These are phyloP conservation scores for Mormyrus proboscirostris DNA, from an alignment of 2,797 vertebrate species.

Conservation along the genomic window DNA sequence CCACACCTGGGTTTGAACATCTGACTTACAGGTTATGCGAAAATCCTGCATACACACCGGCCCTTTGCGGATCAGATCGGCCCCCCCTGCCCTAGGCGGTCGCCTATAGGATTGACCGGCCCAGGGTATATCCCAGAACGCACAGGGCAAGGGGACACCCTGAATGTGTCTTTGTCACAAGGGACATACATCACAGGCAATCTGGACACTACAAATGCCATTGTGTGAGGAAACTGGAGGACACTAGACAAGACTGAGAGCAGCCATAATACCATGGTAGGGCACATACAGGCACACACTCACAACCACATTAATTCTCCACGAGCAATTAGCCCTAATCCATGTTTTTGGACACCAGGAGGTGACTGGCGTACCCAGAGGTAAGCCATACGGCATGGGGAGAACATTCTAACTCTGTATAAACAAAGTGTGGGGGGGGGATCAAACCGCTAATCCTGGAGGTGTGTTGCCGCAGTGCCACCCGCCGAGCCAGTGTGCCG, in stretches of 20 bases:
- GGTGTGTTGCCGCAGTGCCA: background rate
- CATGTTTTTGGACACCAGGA: background rate
- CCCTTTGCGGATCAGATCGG: no score
- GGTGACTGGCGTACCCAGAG: background rate
- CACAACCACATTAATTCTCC: background rate
- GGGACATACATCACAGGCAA: no score
- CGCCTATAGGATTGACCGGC: no score
- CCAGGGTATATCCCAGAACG: background rate
- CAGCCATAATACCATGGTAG: background rate
- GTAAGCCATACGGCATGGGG: background rate
- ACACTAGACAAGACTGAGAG: background rate
- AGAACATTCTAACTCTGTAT: background rate
- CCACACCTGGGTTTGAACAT: no score
- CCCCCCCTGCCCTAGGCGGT: no score
- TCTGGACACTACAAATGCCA: background rate
- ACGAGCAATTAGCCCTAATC: background rate
- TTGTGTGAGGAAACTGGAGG: background rate
- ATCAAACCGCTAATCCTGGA: background rate
- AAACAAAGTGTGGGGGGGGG: background rate
- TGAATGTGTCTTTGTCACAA: background rate
- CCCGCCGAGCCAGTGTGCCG: background rate
- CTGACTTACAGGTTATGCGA: no score
- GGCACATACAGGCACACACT: background rate
- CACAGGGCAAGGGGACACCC: background rate
- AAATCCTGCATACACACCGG: no score